Conservation (phyloP, 2,113 vertebrate species). For the Burhinus bistriatus region DNA sequence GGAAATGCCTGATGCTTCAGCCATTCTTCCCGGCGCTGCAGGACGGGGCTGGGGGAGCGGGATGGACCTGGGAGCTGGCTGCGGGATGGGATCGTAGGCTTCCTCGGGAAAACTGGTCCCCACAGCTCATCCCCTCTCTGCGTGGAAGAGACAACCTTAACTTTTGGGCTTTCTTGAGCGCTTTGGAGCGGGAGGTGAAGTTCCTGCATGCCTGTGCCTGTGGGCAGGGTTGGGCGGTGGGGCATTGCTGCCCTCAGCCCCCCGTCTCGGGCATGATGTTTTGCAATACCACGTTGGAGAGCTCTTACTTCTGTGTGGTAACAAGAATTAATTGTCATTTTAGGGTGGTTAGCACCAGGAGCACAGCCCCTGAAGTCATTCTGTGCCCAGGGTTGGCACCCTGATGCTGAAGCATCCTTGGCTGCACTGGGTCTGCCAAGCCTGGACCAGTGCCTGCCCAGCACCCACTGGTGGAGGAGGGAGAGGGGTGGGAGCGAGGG, state of each 20-base stretch:
- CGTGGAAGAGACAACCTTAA: fast-evolving
- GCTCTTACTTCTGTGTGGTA: background rate
- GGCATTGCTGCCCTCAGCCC: background rate
- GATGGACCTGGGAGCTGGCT: background rate
- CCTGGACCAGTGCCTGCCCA: background rate
- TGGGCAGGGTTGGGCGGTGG: background rate
- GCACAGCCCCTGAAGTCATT: no score
- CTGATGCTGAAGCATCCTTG: background rate
- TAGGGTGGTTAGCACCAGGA: background rate
- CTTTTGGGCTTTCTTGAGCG: background rate
- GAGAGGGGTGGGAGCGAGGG: background rate
- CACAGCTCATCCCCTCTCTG: background rate
- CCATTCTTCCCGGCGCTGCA: background rate
- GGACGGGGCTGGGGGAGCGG: background rate
- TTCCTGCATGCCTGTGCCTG: background rate
- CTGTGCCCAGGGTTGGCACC: background rate
- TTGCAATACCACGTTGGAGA: fast-evolving
- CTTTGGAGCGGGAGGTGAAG: background rate
- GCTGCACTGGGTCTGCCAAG: background rate
- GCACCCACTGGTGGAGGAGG: background rate
- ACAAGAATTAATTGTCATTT: background rate
- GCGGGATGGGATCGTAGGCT: fast-evolving
- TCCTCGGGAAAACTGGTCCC: background rate
- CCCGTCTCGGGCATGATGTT: fast-evolving
- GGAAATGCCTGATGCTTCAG: no score